A percentile compares a stretch with the other conserved stretches of the same genome.
Conservation (phyloP, 2,888 invertebrate genomes). For the Athalia circularis region DNA sequence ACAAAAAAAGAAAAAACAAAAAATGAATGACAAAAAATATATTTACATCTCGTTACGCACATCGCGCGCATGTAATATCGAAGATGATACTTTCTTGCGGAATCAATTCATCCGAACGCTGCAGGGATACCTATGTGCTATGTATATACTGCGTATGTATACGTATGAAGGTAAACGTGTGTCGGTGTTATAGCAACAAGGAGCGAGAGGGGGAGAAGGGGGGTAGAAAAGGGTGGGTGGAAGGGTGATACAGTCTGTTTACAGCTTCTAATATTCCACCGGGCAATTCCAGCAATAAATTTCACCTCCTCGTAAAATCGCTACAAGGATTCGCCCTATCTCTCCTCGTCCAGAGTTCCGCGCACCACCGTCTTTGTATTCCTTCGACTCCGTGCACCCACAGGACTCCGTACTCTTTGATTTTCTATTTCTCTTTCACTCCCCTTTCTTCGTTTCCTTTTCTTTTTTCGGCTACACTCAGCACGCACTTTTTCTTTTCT, state of each 20-base stretch:
- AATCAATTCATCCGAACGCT: slow-evolving; percentile 10
- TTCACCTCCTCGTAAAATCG: slow-evolving; percentile 63
- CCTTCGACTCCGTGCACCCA: not conserved
- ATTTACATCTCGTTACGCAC: not conserved
- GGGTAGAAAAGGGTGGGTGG: no score
- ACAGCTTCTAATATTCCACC: slow-evolving; percentile 64
- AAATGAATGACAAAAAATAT: no score
- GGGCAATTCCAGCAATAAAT: slow-evolving; percentile 63
- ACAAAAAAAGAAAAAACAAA: no score
- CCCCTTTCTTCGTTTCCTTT: not conserved
- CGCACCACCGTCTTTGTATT: no score
- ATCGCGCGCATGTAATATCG: no score
- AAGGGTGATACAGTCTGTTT: slow-evolving; percentile 55
- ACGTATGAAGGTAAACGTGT: not conserved
- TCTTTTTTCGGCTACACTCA: no score
- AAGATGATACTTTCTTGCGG: not conserved
- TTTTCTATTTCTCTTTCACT: not conserved
- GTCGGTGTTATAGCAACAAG: not conserved
- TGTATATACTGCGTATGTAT: not conserved
- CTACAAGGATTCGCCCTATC: slow-evolving; percentile 46
- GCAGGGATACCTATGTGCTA: not conserved
- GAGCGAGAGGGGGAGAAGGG: not conserved
- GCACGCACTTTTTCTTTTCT: no score
- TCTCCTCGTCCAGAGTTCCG: slow-evolving; percentile 49
- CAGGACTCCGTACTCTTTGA: not conserved